Evolutionary conservation across 2,113 vertebrate species (phyloP).

Genomic region (Campylomormyrus numenius): DNA sequence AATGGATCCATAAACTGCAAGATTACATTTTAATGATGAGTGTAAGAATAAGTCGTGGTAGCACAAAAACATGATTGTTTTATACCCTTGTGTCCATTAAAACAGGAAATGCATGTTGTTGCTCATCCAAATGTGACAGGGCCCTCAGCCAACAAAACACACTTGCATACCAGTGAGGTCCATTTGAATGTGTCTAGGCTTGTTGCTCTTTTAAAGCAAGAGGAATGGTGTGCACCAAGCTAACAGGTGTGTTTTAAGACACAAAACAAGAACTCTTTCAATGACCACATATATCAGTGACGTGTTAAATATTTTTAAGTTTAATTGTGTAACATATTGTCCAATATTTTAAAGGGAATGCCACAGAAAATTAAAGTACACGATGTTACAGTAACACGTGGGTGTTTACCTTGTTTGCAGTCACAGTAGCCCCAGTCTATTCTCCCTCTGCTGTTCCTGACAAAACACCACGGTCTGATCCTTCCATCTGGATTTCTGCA

Average conservation of each 20-base stretch:
- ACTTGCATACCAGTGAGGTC: slow-evolving; percentile 15
- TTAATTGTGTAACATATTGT: background rate
- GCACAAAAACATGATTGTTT: background rate
- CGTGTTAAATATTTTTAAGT: background rate
- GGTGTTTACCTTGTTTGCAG: slow-evolving; percentile 74
- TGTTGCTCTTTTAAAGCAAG: background rate
- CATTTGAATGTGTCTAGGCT: slow-evolving; percentile 33
- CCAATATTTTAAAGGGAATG: background rate
- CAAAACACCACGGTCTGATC: slow-evolving; percentile 76
- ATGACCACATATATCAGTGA: background rate
- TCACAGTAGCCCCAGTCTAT: slow-evolving; percentile 76
- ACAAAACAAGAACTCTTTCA: background rate
- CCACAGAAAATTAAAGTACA: background rate
- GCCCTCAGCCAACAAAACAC: background rate
- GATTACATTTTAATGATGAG: background rate
- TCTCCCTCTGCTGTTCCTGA: slow-evolving; percentile 52
- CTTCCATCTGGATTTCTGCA: slow-evolving; percentile 71
- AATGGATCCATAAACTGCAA: background rate
- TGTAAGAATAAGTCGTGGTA: background rate
- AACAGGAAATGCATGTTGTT: background rate
- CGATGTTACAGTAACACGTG: background rate
- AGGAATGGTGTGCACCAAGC: background rate
- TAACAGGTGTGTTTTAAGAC: background rate
- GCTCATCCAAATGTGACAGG: background rate
- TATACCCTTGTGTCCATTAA: background rate